Conservation (phyloP, 2,888 invertebrate species). For the Pristionchus japonicus region DNA sequence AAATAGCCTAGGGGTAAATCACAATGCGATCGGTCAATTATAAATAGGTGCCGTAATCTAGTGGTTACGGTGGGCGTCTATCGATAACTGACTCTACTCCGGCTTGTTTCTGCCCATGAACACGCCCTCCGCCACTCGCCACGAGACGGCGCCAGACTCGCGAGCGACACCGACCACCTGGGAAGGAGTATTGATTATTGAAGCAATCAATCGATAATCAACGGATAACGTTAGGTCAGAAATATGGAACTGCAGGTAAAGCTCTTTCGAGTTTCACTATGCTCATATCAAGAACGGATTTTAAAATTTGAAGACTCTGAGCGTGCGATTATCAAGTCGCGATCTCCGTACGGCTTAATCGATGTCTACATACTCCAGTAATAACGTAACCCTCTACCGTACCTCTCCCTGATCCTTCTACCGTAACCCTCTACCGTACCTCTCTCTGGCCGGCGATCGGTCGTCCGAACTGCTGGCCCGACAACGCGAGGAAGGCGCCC, state of each 20-base stretch:
- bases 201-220: background rate
- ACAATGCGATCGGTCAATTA: background rate
- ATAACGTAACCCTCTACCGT: background rate
- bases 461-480: conserved; percentile 88
- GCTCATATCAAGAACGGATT: no score
- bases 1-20: background rate
- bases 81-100: conserved; percentile 39
- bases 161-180: conserved; percentile 23
- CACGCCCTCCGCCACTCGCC: conserved; percentile 94
- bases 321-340: no score
- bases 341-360: no score
- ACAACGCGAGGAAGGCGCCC: conserved; percentile 83
- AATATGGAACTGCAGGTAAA: no score
- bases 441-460: conserved; percentile 97
- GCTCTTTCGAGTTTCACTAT: no score
- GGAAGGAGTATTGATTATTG: no score
- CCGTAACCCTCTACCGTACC: conserved; percentile 77
- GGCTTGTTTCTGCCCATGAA: conserved; percentile 80
- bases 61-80: background rate
- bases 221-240: no score
- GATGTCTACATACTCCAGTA: no score
- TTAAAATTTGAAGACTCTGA: no score
- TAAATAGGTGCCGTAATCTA: background rate
- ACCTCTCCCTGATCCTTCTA: no score
- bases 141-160: conserved; percentile 75